These are phyloP conservation scores for Nomada ferruginata DNA, from an alignment of 2,888 invertebrate genomes.

Conservation along the genomic window DNA sequence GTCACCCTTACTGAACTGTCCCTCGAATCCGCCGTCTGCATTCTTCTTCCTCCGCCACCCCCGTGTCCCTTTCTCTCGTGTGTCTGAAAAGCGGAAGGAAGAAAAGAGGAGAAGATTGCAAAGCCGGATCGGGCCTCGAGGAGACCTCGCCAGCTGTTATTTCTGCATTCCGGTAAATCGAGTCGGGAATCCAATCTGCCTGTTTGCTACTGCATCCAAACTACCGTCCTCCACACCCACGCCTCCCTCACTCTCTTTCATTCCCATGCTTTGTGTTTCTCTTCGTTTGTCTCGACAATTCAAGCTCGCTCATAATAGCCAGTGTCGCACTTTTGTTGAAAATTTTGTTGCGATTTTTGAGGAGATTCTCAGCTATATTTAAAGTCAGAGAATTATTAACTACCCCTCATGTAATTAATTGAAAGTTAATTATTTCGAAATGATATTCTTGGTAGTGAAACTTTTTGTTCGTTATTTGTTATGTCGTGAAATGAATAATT, in stretches of 20 bases:
- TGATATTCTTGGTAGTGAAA: too few relatives aligned
- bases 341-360: background rate
- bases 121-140: slow-evolving; percentile 74
- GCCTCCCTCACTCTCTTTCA: background rate
- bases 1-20: slow-evolving; percentile 50
- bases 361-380: too few relatives aligned
- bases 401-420: too few relatives aligned
- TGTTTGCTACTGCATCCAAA: slow-evolving; percentile 76
- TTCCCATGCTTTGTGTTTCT: background rate
- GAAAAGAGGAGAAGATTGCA: slow-evolving; percentile 71
- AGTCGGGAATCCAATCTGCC: slow-evolving; percentile 81
- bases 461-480: too few relatives aligned
- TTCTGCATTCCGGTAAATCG: slow-evolving; percentile 80
- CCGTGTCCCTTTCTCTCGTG: slow-evolving; percentile 26
- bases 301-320: slow-evolving; percentile 19
- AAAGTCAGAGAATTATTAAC: too few relatives aligned
- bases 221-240: slow-evolving; percentile 58
- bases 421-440: too few relatives aligned
- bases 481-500: too few relatives aligned
- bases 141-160: slow-evolving; percentile 78
- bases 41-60: slow-evolving; percentile 44
- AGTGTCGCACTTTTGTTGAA: background rate
- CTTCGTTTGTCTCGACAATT: slow-evolving; percentile 26
- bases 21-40: slow-evolving; percentile 55
- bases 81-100: slow-evolving; percentile 58